Percentiles rank a stretch among this genome's conserved stretches.
Conservation (phyloP, 2,888 invertebrate species). For the Apamea monoglypha region DNA sequence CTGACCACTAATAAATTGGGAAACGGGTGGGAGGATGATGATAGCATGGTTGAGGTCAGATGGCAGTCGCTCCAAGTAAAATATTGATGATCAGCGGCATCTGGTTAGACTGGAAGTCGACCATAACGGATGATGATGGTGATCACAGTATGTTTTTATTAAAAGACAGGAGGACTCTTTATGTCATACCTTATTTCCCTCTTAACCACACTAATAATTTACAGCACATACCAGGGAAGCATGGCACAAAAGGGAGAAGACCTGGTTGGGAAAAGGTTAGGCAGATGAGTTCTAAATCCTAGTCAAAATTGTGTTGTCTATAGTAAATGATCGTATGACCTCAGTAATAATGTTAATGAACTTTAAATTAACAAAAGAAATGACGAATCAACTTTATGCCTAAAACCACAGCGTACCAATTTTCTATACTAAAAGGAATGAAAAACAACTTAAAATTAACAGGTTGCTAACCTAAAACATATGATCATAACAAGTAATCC, state of each 20-base stretch:
- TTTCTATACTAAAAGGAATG: not conserved
- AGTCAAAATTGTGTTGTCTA: conserved; percentile 15
- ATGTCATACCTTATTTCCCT: not conserved
- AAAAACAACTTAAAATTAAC: conserved; percentile 7
- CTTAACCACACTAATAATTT: not conserved
- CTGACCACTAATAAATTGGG: not conserved
- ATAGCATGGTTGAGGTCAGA: not conserved
- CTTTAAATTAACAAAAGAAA: not conserved
- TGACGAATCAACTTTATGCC: not conserved
- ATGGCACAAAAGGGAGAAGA: not conserved
- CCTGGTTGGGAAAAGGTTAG: not conserved
- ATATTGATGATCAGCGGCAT: not conserved
- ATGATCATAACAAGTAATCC: conserved; percentile 21
- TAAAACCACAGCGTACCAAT: not conserved
- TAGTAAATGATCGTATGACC: conserved; percentile 1
- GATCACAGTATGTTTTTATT: not conserved
- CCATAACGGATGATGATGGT: not conserved
- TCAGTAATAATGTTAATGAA: not conserved
- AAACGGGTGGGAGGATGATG: not conserved
- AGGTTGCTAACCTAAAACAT: conserved; percentile 31
- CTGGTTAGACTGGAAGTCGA: not conserved
- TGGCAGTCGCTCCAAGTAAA: not conserved
- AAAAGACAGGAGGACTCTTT: not conserved
- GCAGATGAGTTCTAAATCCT: not conserved
- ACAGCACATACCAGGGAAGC: not conserved